Evolutionary conservation across 2,113 vertebrate genomes (phyloP), one percentile per base, ranked within the genome.

Genomic region (Phylloscopus trochilus): DNA sequence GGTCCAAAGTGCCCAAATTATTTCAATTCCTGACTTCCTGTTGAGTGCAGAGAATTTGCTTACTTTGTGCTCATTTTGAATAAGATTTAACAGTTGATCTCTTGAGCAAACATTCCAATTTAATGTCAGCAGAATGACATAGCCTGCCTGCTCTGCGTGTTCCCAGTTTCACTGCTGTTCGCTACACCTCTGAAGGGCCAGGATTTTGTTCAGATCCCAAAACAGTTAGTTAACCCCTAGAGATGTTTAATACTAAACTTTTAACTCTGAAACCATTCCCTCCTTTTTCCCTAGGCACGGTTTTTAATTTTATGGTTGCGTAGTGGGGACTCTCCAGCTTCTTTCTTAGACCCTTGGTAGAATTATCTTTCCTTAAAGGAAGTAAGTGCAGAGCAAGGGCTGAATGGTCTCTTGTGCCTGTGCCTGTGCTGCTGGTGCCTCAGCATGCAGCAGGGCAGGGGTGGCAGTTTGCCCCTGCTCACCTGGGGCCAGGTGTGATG

Each of bases 11-110:
- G 43, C 77, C 53, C 80, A 75, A 87, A 49, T 68, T 23, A 39
- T 82, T 95, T 75, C 87, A 89, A 62, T 76, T 87, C 66, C 49
- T 31, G 52, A 41, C 49, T 94, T 93, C 92, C 95, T 91, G 81
- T 82, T 79, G 84, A 89, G 43, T 60, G 43, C 3, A 10, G 53
- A 58, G 81, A 79, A 83, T 93, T 92, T 78, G 74, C 93, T 89
- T 93, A 11, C 55, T 95, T 87, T 84, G 77, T 92, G 27, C 87
- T 81, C 44, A n/a, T 91, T 93, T 78, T 68, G 78, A 92, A 1
- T 70, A 68, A 92, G 91, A 82, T 82, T 82, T 84, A 93, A 63
- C 52, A 82, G 87, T 68, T 84, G 69, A 89, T 87, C 77, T 89
- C 69, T 94, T 95, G 87, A 93, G 78, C 89, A 92, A 93, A 84